Conservation (phyloP, 2,888 invertebrate species). For the Hydraecia micacea region DNA sequence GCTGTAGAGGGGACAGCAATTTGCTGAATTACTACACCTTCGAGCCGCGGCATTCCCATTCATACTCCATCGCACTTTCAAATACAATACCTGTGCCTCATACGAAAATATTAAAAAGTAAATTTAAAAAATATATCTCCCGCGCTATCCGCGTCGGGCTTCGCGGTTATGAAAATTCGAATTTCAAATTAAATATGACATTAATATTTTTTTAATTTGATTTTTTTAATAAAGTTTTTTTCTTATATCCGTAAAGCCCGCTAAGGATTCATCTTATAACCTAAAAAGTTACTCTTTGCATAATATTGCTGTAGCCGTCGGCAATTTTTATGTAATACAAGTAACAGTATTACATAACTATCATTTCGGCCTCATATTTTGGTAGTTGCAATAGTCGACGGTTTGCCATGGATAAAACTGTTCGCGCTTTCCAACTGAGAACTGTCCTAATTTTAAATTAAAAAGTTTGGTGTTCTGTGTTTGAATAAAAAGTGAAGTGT, state of each 20-base stretch:
- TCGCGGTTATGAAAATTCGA: constrained; percentile 39
- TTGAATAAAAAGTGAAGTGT: constrained; percentile 61
- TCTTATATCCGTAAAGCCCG: constrained; percentile 42
- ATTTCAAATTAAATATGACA: constrained; percentile 21
- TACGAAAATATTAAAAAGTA: constrained; percentile 42
- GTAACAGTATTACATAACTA: constrained; percentile 86
- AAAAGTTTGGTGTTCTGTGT: constrained; percentile 61
- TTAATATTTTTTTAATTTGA: constrained; percentile 6
- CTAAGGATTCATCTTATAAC: constrained; percentile 76
- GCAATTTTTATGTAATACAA: constrained; percentile 88
- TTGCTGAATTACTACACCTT: constrained; percentile 63
- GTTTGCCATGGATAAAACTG: constrained; percentile 77
- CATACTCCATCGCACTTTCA: constrained; percentile 62
- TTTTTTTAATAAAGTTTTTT: constrained; percentile 11
- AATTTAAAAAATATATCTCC: constrained; percentile 32
- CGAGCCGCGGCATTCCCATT: constrained; percentile 42
- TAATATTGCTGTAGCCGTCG: constrained; percentile 77
- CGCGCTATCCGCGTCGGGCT: constrained; percentile 45
- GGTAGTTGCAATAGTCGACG: constrained; percentile 82
- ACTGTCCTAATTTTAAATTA: constrained; percentile 51
- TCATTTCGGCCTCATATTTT: constrained; percentile 87
- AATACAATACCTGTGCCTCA: constrained; percentile 47
- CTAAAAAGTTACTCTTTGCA: constrained; percentile 73
- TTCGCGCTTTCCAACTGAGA: constrained; percentile 77
- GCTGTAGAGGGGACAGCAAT: constrained; percentile 63